Base-by-base conservation (phyloP, 2,797 vertebrate species). In the Spizella passerina region DNA sequence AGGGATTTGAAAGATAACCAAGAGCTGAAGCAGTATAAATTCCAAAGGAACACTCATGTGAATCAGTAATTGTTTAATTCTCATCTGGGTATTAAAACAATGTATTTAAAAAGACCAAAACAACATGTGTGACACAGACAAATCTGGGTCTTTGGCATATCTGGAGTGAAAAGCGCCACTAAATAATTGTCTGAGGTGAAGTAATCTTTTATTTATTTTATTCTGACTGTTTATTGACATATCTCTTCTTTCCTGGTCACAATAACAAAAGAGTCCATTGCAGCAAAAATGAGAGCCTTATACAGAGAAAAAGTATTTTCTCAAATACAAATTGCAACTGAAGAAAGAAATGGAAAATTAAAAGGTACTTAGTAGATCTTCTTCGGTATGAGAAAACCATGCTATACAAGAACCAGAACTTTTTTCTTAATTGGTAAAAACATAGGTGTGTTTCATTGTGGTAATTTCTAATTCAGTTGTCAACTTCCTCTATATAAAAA, bases 61-160 rank as follows among this genome's bases (percentile, higher is more conserved):
- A 72, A 76, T 69, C 55, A 59, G 30, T 76, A 92, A 84, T 68
- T 84, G 38, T 69, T 92, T 88, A 68, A 81, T 76, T 88, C 70
- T 78, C 47, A 26, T 61, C 10, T 76, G 83, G 9, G 10, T 86
- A 90, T 65, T 69, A 56, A 88, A 90, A 84, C 36, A 79, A 64
- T 14, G 20, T 55, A 43, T 76, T 61, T 47, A 36, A 50, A 83
- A 92, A 76, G 32, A 57, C 34, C n/a, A 83, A 76, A 39, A 46
- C 9, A 56, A 49, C 12, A 70, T n/a, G 17, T 43, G 9, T 52
- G 64, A 60, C 63, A 53, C 32, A 61, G 30, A 29, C 9, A 86
- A 90, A 76, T 68, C 34, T 52, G 22, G 3, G 22, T 71, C 34
- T 79, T 61, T 76, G 50, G 20, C 21, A 47, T 50, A 64, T 39